These are phyloP conservation scores for Drosophila melanica DNA, from an alignment of 1,140 invertebrate genomes.

Conservation along the genomic window DNA sequence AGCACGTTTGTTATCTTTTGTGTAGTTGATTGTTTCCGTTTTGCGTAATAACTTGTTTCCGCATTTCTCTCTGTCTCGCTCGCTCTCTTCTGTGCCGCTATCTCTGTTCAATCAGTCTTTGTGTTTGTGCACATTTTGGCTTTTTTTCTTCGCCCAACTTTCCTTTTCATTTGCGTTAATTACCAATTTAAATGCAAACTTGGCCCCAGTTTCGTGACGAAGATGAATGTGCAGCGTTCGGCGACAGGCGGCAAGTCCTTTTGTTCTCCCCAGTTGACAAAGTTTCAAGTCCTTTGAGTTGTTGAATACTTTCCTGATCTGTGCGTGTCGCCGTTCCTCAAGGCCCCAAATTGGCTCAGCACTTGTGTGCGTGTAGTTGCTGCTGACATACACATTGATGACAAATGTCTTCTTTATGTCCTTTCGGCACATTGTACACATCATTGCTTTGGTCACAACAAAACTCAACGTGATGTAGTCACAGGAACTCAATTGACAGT, in stretches of 20 bases:
- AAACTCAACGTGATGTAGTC: not conserved
- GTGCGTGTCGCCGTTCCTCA: constrained; percentile 13
- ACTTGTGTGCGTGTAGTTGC: not conserved
- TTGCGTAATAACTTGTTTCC: constrained; percentile 59
- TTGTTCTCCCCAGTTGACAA: constrained; percentile 40
- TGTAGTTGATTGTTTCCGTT: constrained; percentile 71
- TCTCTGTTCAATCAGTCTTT: constrained; percentile 41
- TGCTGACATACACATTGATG: constrained; percentile 11
- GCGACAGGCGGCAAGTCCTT: constrained; percentile 25
- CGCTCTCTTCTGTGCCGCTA: not conserved
- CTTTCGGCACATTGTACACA: constrained; percentile 1
- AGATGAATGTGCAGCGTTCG: constrained; percentile 63
- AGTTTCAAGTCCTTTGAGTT: constrained; percentile 42
- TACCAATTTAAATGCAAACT: constrained; percentile 82
- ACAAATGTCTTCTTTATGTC: constrained; percentile 8
- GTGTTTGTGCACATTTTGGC: constrained; percentile 51
- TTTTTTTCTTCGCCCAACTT: constrained; percentile 42
- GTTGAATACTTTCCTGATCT: constrained; percentile 26
- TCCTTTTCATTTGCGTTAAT: constrained; percentile 72
- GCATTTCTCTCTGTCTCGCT: constrained; percentile 27
- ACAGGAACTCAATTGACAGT: not conserved
- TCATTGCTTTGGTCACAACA: not conserved
- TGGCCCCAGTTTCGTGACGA: constrained; percentile 63
- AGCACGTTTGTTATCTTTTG: constrained; percentile 67
- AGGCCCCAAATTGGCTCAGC: constrained; percentile 21